These are phyloP conservation scores for Fissipunctia ypsillon DNA, from an alignment of 2,888 invertebrate genomes.

Conservation along the genomic window DNA sequence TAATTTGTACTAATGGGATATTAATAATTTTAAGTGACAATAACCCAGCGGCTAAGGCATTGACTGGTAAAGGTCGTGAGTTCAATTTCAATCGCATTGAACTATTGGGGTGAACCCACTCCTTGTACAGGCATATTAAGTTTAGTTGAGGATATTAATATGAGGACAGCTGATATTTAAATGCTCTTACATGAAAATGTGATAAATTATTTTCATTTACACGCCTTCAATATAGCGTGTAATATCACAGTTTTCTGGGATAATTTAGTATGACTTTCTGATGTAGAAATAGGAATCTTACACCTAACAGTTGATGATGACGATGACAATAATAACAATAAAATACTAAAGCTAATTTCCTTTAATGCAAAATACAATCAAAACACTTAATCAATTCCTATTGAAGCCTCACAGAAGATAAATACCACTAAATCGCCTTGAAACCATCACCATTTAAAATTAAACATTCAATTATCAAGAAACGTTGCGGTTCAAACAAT, in stretches of 20 bases:
- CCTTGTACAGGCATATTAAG: slow-evolving; percentile 14
- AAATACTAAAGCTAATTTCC: slow-evolving; percentile 7
- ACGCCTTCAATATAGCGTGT: background rate
- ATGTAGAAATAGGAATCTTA: background rate
- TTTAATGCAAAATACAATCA: slow-evolving; percentile 35
- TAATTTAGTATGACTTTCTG: background rate
- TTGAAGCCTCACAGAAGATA: slow-evolving; percentile 40
- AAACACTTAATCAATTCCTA: slow-evolving; percentile 48
- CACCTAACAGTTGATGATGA: background rate
- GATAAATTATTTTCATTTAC: background rate
- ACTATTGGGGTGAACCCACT: slow-evolving; percentile 36
- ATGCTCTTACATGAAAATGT: background rate
- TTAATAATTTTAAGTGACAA: slow-evolving; percentile 56
- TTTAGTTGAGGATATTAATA: slow-evolving; percentile 1
- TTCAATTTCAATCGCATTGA: slow-evolving; percentile 52
- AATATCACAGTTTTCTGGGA: background rate
- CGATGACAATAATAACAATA: background rate
- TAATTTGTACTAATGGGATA: slow-evolving; percentile 42
- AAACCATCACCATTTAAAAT: slow-evolving; percentile 66
- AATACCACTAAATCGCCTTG: slow-evolving; percentile 39
- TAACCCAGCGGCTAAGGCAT: slow-evolving; percentile 42
- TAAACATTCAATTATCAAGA: slow-evolving; percentile 68
- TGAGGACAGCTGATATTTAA: background rate
- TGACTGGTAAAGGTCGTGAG: slow-evolving; percentile 53
- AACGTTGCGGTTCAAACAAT: slow-evolving; percentile 55